Evolutionary conservation across 35 echinoderm and acorn worm genomes (phyloP), one percentile per base, ranked within the genome.

Genomic region (Hemicentrotus pulcherrimus): DNA sequence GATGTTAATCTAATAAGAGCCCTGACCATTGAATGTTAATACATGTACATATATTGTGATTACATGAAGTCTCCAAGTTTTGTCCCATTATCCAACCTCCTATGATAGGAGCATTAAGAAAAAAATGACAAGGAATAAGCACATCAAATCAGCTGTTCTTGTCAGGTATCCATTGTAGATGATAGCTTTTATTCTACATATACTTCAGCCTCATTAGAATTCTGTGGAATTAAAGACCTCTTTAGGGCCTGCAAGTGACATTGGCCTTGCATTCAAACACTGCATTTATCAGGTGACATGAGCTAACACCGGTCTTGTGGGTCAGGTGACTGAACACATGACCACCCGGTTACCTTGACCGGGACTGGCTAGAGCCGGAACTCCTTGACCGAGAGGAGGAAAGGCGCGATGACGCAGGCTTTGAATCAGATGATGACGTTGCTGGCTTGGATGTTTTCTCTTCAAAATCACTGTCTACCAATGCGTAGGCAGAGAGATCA

Each of bases 331-430:
- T 45, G 88, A 47, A 18, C 88, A 90, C 88, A 90, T 90, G 88
- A 47, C 46, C 88, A 90, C 32, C 31, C 71, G 65, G 30, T 95
- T 95, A 95, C 94, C 94, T 95, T 47, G 94, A 95, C 94, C 94
- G 71, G 85, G 71, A 95, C 71, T 47, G 94, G 94, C 70, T 88
- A 86, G 71, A 95, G 35, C 70, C 31, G 86, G 94, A 94, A 41
- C 94, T 94, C 85, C 94, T 95, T 24, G 94, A 95, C 19, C 94
- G 8, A 32, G 86, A 95, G 46, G 50, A 65, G 7, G 90, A 50
- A 11, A 22, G 41, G 12, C 13, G 33, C 13, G 87, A 24, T 14
- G 95, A 96, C 9, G 19, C 35, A 13, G 91, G 31, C 4, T 31
- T 31, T 6, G 90, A 2, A 58, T 86, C 92, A 30, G 91, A 47